These are phyloP conservation scores for Scaptomyza pallida DNA, from an alignment of 1,140 invertebrate genomes.

Conservation along the genomic window DNA sequence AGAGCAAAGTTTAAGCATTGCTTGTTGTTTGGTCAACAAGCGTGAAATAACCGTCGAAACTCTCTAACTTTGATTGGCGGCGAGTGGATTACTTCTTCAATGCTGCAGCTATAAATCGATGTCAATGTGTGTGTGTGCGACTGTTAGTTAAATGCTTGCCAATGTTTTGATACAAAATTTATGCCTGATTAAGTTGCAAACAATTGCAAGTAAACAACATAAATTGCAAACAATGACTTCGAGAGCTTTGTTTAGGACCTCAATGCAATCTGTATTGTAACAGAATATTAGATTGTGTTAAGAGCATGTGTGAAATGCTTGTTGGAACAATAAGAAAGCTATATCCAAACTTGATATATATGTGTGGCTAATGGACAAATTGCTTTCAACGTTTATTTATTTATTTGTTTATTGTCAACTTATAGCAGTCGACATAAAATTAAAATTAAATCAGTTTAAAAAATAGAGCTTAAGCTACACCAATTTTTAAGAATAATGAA, in stretches of 20 bases:
- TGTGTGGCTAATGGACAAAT: too few relatives aligned
- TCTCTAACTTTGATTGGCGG: conserved; percentile 1
- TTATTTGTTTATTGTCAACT: too few relatives aligned
- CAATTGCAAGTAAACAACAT: conserved; percentile 27
- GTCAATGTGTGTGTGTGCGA: conserved; percentile 6
- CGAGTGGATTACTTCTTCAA: conserved; percentile 27
- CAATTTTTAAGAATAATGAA: too few relatives aligned
- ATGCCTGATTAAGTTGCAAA: conserved; percentile 22
- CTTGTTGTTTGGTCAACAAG: conserved; percentile 50
- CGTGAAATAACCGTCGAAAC: conserved; percentile 36
- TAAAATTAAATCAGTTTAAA: too few relatives aligned
- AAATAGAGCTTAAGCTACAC: too few relatives aligned
- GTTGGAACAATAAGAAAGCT: too few relatives aligned
- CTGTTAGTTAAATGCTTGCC: conserved; percentile 4
- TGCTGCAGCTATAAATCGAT: conserved; percentile 3
- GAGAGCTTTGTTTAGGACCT: not conserved
- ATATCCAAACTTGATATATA: too few relatives aligned
- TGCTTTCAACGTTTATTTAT: too few relatives aligned
- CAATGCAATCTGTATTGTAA: not conserved
- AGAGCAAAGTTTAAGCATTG: not conserved
- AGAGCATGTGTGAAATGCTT: not conserved
- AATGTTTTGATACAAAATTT: conserved; percentile 9
- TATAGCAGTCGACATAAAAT: too few relatives aligned
- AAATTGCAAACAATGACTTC: conserved; percentile 27
- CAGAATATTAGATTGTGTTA: not conserved